Evolutionary conservation across 2,797 vertebrate species (phyloP).

Genomic region (Malurus leucopterus): DNA sequence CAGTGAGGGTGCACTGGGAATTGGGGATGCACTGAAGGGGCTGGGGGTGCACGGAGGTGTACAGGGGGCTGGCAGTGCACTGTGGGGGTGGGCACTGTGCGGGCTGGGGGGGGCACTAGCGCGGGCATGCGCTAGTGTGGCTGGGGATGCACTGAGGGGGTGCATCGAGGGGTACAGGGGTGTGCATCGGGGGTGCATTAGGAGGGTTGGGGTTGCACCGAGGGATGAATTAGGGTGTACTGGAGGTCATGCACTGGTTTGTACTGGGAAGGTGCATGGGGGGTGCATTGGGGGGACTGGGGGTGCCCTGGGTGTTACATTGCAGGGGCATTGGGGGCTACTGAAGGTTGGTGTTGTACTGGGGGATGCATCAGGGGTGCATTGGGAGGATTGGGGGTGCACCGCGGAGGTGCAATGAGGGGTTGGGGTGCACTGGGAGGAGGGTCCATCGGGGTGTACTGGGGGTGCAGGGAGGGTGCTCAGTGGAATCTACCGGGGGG

Average conservation of each 20-base stretch:
- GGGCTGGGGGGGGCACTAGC: too few relatives aligned
- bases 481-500: too few relatives aligned
- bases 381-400: background rate
- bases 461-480: background rate
- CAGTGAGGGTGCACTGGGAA: background rate
- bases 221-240: background rate
- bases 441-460: background rate
- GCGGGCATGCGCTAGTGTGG: too few relatives aligned
- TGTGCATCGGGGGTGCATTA: background rate
- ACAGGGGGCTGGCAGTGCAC: background rate
- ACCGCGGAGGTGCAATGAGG: too few relatives aligned
- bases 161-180: background rate
- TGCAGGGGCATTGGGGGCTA: background rate
- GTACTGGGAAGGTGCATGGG: background rate
- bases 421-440: background rate
- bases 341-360: background rate
- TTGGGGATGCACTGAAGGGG: background rate
- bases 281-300: too few relatives aligned
- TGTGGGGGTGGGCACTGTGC: background rate
- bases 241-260: background rate
- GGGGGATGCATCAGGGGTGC: too few relatives aligned
- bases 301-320: too few relatives aligned
- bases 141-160: background rate
- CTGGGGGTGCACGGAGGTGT: background rate
- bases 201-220: background rate